Percentiles rank a stretch among this genome's conserved stretches.
These are phyloP conservation scores for Embidobia sp. DNA, from an alignment of 2,888 invertebrate genomes.

Conservation along the genomic window DNA sequence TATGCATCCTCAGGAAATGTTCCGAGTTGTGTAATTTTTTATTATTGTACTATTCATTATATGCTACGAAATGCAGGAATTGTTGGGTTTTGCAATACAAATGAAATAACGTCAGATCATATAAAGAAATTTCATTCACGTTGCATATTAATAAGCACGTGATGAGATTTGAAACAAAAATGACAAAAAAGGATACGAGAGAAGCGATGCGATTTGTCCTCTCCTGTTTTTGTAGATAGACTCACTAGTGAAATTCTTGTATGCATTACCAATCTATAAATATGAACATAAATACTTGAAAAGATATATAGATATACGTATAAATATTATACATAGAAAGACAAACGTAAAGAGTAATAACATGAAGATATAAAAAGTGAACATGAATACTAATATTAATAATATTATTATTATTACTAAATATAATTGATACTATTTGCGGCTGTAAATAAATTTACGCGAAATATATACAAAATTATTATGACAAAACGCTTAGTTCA, in stretches of 20 bases:
- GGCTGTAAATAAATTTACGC: slow-evolving; percentile 81
- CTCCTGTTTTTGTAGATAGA: slow-evolving; percentile 75
- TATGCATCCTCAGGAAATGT: slow-evolving; percentile 6
- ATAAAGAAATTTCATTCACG: slow-evolving; percentile 19
- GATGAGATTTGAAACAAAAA: too few species aligned
- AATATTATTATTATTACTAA: slow-evolving; percentile 66
- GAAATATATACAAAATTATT: slow-evolving; percentile 81
- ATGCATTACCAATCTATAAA: slow-evolving; percentile 77
- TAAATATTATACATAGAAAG: slow-evolving; percentile 74
- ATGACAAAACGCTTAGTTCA: slow-evolving; percentile 68
- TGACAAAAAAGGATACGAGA: slow-evolving; percentile 15
- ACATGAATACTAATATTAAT: slow-evolving; percentile 68
- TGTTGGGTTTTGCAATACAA: slow-evolving; percentile 62
- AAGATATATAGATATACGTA: slow-evolving; percentile 68
- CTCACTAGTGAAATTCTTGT: slow-evolving; percentile 77
- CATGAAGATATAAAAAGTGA: slow-evolving; percentile 72
- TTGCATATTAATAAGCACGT: slow-evolving; percentile 17
- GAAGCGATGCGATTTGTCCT: slow-evolving; percentile 51
- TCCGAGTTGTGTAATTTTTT: slow-evolving; percentile 33
- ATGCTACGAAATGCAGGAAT: slow-evolving; percentile 37
- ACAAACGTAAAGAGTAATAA: slow-evolving; percentile 73
- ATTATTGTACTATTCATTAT: slow-evolving; percentile 50
- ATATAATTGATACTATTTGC: slow-evolving; percentile 78
- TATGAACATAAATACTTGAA: slow-evolving; percentile 64
- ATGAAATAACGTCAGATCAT: slow-evolving; percentile 42